Conservation (phyloP, 2,888 invertebrate species). For the Limenitis camilla region DNA sequence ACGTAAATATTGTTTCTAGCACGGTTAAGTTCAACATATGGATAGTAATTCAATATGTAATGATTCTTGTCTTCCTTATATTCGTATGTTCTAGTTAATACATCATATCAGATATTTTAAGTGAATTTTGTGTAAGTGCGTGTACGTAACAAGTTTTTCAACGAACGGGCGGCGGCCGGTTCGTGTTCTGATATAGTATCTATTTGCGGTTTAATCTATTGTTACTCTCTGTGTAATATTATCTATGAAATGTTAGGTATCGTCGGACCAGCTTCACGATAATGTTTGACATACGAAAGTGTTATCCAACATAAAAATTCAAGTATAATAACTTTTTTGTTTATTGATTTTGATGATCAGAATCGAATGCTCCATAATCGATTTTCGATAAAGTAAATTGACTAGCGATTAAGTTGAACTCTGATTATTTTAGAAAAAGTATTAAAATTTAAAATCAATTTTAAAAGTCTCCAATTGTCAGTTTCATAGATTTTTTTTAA, state of each 20-base stretch:
- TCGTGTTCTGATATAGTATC: slow-evolving; percentile 17
- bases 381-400: too few species aligned
- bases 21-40: too few species aligned
- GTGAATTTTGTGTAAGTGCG: slow-evolving; percentile 24
- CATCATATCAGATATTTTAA: slow-evolving; percentile 65
- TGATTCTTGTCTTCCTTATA: slow-evolving; percentile 65
- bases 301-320: too few species aligned
- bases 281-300: not conserved
- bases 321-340: too few species aligned
- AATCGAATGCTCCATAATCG: too few species aligned
- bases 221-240: slow-evolving; percentile 45
- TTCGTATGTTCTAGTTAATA: slow-evolving; percentile 56
- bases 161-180: slow-evolving; percentile 35
- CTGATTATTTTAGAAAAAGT: too few species aligned
- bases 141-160: slow-evolving; percentile 51
- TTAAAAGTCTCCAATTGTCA: too few species aligned
- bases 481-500: too few species aligned
- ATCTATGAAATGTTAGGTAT: slow-evolving; percentile 50
- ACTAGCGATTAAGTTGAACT: too few species aligned
- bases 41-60: slow-evolving; percentile 11
- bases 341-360: too few species aligned
- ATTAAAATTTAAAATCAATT: too few species aligned
- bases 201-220: slow-evolving; percentile 34
- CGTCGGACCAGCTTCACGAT: slow-evolving; percentile 19
- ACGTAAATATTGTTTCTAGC: too few species aligned